Evolutionary conservation across 2,113 vertebrate genomes (phyloP), one percentile per base, ranked within the genome.

Genomic region (Anolis carolinensis): DNA sequence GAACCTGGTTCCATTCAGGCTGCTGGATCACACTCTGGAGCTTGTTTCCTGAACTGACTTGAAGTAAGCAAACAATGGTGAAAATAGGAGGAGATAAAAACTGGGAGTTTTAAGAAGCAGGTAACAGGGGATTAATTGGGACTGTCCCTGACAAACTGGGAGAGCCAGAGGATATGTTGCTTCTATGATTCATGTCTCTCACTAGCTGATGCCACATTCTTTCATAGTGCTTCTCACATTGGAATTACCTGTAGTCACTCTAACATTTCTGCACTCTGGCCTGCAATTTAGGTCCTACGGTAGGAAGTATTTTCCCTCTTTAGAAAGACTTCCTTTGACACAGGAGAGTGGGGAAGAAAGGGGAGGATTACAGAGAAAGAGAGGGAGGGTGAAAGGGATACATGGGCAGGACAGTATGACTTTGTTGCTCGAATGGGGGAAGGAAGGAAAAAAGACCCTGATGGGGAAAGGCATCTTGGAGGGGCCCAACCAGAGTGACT

Each of bases 401-500:
- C 81, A 55, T 27, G 7, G 79, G 7, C 62, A 34, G 32, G 62
- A 55, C 74, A 84, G 50, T 44, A 48, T 68, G 63, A 70, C 75
- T 79, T 85, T 85, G 75, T 85, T 78, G 23, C 65, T 79, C 59
- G 32, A 44, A 70, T 70, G 48, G 65, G 67, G 23, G 65, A 21
- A 68, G 34, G 75, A 48, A 79, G 36, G 76, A 79, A 79, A 79
- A 39, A 65, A 20, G 70, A 14, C 83, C 63, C 50, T 55, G 75
- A 55, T 32, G 52, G 27, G 18, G 48, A 85, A 79, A 85, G 68
- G 83, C 75, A 79, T 79, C 83, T 85, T 78, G 25, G 83, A 85
- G 65, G 75, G 65, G 76, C 44, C 36, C 32, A 81, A 75, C 79
- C 74, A 75, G 81, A 86, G 59, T 81, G 78, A 7, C 79, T 86